These are phyloP conservation scores for Merluccius polli DNA, from an alignment of 2,797 vertebrate genomes.

Conservation along the genomic window DNA sequence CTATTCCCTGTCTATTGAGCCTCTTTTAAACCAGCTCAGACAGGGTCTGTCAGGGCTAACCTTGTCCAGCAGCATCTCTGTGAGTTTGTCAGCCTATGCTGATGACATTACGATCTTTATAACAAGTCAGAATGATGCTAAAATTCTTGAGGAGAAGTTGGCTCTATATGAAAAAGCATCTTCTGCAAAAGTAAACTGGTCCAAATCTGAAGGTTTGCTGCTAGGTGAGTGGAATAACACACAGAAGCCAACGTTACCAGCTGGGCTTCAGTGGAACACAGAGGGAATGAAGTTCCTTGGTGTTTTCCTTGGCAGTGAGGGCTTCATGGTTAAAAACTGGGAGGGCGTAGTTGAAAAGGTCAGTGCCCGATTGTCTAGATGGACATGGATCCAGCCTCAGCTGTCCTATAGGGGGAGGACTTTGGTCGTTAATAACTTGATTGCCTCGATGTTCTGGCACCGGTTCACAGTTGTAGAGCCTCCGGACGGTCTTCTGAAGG, in stretches of 20 bases:
- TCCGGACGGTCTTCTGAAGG: neutral
- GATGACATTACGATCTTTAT: too few species aligned
- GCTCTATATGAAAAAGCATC: neutral
- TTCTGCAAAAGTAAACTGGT: constrained; percentile 2
- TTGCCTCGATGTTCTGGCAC: constrained; percentile 13
- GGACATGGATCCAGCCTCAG: constrained; percentile 16
- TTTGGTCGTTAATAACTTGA: constrained; percentile 13
- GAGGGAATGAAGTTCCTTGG: neutral
- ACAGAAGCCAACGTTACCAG: neutral
- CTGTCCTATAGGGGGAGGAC: constrained; percentile 9
- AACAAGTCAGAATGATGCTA: neutral
- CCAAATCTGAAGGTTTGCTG: neutral
- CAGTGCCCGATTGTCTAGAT: neutral
- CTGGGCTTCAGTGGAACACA: neutral
- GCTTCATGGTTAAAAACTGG: constrained; percentile 6
- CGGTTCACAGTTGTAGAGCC: neutral
- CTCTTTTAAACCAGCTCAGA: neutral
- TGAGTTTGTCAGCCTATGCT: neutral
- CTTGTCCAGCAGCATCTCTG: neutral
- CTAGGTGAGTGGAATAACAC: neutral
- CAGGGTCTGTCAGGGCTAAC: neutral
- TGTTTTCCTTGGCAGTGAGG: constrained; percentile 1
- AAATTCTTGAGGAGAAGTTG: neutral
- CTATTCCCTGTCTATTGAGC: constrained; percentile 6
- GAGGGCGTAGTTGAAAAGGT: constrained; percentile 12